These are phyloP conservation scores for Tetraodon nigroviridis DNA, from an alignment of 2,113 vertebrate species.

Conservation along the genomic window DNA sequence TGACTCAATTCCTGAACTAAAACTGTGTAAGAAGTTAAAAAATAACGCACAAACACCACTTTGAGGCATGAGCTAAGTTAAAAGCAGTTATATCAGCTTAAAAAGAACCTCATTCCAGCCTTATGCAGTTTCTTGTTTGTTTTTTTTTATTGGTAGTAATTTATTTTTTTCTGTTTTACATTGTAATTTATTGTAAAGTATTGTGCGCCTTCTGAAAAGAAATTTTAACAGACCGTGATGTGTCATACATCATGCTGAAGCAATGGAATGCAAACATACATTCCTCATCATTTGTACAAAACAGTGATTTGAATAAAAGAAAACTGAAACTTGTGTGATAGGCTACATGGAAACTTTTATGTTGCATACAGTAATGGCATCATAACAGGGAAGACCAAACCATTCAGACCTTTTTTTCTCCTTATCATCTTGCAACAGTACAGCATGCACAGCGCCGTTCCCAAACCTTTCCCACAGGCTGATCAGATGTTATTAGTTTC, in stretches of 20 bases:
- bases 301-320: constrained; percentile 14
- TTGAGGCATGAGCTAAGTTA: background rate
- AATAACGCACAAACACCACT: background rate
- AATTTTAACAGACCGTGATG: constrained; percentile 27
- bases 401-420: no score
- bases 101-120: background rate
- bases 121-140: background rate
- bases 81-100: background rate
- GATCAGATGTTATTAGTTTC: constrained; percentile 34
- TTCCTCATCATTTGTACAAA: constrained; percentile 8
- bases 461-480: constrained; percentile 9
- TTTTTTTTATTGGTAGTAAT: background rate
- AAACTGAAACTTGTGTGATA: background rate
- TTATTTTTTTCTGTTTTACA: background rate
- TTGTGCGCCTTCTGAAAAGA: constrained; percentile 18
- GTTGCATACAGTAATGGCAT: background rate
- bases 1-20: no score
- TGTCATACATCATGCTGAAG: constrained; percentile 30
- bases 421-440: background rate
- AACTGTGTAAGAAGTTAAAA: background rate
- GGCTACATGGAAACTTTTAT: constrained; percentile 28
- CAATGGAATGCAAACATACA: constrained; percentile 28
- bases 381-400: background rate
- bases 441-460: background rate
- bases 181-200: background rate